These are phyloP conservation scores for Decapterus maruadsi DNA, from an alignment of 2,797 vertebrate genomes.

Conservation along the genomic window DNA sequence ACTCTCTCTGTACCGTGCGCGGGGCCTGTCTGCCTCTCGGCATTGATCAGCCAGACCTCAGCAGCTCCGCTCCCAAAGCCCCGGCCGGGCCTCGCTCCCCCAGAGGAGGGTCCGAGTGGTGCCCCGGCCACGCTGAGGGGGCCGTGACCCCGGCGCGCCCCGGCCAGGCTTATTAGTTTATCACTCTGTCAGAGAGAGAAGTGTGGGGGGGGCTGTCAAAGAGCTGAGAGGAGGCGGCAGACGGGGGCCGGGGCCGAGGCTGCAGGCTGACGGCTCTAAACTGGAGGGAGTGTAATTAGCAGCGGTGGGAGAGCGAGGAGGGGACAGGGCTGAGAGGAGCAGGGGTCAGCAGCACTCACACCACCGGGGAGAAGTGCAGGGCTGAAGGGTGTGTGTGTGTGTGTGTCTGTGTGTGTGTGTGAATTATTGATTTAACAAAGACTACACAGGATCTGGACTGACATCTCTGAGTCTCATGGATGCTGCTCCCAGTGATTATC, in stretches of 20 bases:
- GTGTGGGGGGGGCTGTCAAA: conserved; percentile 53
- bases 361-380: conserved; percentile 33
- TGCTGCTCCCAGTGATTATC: conserved; percentile 42
- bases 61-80: conserved; percentile 77
- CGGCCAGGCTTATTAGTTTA: conserved; percentile 94
- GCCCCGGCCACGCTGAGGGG: not conserved
- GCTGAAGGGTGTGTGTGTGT: not conserved
- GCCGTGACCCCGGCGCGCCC: conserved; percentile 58
- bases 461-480: conserved; percentile 51
- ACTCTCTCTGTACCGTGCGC: not conserved
- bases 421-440: conserved; percentile 71
- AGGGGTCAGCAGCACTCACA: conserved; percentile 61
- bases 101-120: conserved; percentile 26
- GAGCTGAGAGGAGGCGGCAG: conserved; percentile 56
- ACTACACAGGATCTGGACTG: conserved; percentile 33
- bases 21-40: conserved; percentile 57
- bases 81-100: conserved; percentile 15
- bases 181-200: conserved; percentile 88
- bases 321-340: conserved; percentile 52
- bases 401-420: conserved; percentile 6
- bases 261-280: conserved; percentile 52
- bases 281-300: conserved; percentile 69
- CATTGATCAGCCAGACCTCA: conserved; percentile 88
- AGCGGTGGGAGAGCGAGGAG: conserved; percentile 37
- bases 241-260: conserved; percentile 15